phyloP scores from a whole-genome alignment of 2,113 vertebrate genomes.

The Bungarus multicinctus region DNA sequence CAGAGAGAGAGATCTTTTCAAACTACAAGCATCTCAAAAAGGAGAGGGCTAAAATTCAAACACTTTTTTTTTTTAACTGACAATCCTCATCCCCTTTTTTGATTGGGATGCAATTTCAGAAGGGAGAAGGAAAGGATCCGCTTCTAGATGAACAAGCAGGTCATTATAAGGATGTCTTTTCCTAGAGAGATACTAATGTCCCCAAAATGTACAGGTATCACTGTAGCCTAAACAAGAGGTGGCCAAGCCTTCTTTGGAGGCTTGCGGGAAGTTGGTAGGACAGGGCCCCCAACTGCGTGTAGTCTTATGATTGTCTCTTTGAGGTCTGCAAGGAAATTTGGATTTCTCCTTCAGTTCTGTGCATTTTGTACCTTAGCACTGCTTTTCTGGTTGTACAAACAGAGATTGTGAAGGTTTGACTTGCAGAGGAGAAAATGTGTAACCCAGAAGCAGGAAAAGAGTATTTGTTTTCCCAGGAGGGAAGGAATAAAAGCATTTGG shows the following conservation, averaged over 20 bases:
- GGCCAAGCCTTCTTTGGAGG: neutral
- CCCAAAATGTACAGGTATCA: neutral
- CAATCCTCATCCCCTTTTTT: neutral
- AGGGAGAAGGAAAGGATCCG: neutral
- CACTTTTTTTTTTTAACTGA: neutral
- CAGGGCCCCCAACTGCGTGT: neutral
- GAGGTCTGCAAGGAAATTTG: neutral
- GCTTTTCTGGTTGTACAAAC: neutral
- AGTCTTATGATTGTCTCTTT: neutral
- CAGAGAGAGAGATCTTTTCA: neutral
- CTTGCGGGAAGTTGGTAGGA: neutral
- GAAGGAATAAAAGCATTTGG: neutral
- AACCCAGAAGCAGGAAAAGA: neutral
- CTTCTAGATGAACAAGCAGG: neutral
- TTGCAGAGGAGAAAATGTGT: neutral
- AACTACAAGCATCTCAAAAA: neutral
- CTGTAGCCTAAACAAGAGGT: neutral
- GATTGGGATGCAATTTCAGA: neutral
- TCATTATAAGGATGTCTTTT: neutral
- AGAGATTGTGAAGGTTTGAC: neutral
- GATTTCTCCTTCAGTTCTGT: neutral
- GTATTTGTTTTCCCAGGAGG: neutral
- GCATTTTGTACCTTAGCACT: neutral
- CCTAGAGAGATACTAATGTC: neutral
- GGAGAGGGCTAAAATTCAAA: neutral